Evolutionary conservation across 2,113 vertebrate species (phyloP), one percentile per base, ranked within the genome.

Genomic region (Engraulis encrasicolus): DNA sequence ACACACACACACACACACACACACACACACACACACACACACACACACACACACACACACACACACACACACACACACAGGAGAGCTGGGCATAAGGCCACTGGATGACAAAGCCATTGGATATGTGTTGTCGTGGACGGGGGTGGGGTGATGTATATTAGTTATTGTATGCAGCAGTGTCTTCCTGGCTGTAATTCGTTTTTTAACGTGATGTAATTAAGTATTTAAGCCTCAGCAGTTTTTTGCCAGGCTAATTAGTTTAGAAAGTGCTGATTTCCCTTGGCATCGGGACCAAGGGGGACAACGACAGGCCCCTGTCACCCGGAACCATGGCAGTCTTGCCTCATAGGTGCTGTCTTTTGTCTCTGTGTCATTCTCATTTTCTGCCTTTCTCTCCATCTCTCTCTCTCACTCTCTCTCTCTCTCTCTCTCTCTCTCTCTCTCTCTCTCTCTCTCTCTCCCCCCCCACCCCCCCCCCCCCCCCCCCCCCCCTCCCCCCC

Each of bases 201-300:
- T 92, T 90, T 90, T 79, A 87, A 81, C 85, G 85, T 89, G 89
- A 92, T 91, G 90, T 87, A 88, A 90, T 91, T 92, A 92, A 90
- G 89, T 74, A 78, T 86, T 87, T 3, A 36, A 82, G 84, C 83
- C 88, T 91, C 90, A 89, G 90, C 90, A 89, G 87, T 90, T 91
- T 81, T 90, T 83, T 50, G 82, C 34, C 0, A 2, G 82, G 91
- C 80, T 93, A 89, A 91, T 93, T 89, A 90, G 89, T 91, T 92
- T 91, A 89, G 86, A 88, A 90, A 85, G 78, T 80, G 81, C 79
- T 54, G 82, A 88, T 84, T 86, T 80, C 85, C 82, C 71, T 27
- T 15, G 66, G 66, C 66, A 19, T 11, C 11, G 19, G 34, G 50
- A 81, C 17, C 49, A 81, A 81, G 18, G 52, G 49, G 19, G 45